phyloP scores from a whole-genome alignment of 2,888 invertebrate genomes.

The Netelia melanura region DNA sequence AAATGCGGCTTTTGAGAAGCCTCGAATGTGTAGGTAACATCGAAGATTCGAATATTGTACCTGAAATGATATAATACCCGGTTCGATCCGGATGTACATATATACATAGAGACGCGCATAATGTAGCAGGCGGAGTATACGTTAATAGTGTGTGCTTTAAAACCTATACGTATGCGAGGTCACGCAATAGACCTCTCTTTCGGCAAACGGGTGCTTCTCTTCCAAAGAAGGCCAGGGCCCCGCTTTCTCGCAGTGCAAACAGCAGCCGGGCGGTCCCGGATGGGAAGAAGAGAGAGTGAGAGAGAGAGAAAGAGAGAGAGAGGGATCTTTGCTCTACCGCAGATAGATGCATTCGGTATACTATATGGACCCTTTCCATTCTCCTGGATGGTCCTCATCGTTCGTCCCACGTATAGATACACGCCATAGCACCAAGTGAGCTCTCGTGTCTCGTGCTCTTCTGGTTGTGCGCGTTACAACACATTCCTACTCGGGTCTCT shows the following conservation, averaged over 20 bases:
- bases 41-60: slow-evolving; percentile 35
- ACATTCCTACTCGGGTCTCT: slow-evolving; percentile 24
- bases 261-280: slow-evolving; percentile 53
- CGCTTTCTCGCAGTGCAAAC: slow-evolving; percentile 66
- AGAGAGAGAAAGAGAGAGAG: too few species aligned
- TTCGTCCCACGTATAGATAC: slow-evolving; percentile 21
- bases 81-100: slow-evolving; percentile 32
- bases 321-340: slow-evolving; percentile 12
- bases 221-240: slow-evolving; percentile 47
- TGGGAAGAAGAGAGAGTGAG: not conserved
- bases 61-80: slow-evolving; percentile 13
- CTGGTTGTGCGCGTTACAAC: slow-evolving; percentile 2
- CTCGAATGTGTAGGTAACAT: too few species aligned
- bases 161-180: slow-evolving; percentile 62
- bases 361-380: slow-evolving; percentile 29
- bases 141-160: not conserved
- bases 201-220: slow-evolving; percentile 51
- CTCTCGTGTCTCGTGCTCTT: slow-evolving; percentile 5
- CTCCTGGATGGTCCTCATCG: slow-evolving; percentile 32
- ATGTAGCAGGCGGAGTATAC: slow-evolving; percentile 24
- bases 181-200: slow-evolving; percentile 59
- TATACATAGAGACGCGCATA: slow-evolving; percentile 14
- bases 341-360: slow-evolving; percentile 8
- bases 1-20: slow-evolving; percentile 25
- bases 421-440: slow-evolving; percentile 4